Conservation (phyloP, 2,888 invertebrate species). For the Leptopilina myrica region DNA sequence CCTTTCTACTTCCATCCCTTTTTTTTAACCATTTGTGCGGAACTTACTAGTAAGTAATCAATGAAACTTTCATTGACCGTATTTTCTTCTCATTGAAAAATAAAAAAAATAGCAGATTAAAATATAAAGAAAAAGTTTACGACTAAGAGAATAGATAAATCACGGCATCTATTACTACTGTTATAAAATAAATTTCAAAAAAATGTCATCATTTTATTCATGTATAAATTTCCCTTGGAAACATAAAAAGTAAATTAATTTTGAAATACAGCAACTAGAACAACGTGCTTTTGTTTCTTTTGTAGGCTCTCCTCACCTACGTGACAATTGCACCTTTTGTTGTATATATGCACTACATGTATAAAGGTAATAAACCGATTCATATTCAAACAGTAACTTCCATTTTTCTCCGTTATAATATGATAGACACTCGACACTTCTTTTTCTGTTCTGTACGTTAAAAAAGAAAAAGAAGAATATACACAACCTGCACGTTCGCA, state of each 20-base stretch:
- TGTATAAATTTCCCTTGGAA: neutral
- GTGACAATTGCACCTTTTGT: slow-evolving; percentile 6
- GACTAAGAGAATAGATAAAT: too few species aligned
- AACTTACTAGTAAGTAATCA: too few species aligned
- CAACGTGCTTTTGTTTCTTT: slow-evolving; percentile 49
- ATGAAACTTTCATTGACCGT: too few species aligned
- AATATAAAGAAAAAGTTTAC: too few species aligned
- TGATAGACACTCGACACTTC: neutral
- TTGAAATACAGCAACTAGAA: slow-evolving; percentile 43
- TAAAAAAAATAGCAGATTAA: too few species aligned
- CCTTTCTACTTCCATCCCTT: too few species aligned
- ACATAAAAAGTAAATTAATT: slow-evolving; percentile 58
- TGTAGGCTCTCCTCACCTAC: slow-evolving; percentile 12
- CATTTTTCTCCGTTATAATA: neutral
- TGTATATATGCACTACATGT: neutral
- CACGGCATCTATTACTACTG: too few species aligned
- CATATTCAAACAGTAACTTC: slow-evolving; percentile 1
- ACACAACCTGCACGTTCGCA: too few species aligned
- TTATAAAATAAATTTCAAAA: too few species aligned
- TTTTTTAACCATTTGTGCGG: too few species aligned
- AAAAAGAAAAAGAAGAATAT: neutral
- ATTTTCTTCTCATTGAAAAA: too few species aligned
- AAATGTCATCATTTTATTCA: neutral
- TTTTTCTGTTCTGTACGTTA: neutral
- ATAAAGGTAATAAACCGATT: neutral